Evolutionary conservation across 1,140 invertebrate genomes (phyloP), one percentile per base, ranked within the genome.

Genomic region (Anagrus nilaparvatae): DNA sequence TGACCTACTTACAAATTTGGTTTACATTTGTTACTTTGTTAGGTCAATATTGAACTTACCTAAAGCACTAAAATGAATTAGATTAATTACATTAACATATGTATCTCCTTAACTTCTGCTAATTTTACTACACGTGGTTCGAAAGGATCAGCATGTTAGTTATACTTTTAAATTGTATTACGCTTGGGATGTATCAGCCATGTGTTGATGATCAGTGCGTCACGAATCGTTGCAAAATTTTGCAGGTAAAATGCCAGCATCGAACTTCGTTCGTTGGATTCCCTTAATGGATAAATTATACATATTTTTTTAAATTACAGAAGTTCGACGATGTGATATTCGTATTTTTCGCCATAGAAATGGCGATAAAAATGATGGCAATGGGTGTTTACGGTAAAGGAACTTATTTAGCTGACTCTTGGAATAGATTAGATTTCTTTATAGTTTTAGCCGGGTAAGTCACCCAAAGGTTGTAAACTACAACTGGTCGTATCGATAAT

Each of bases 121-220:
- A 18, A 13, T 18, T 0, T 28, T 4, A 14, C 8, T 3, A 58
- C 71, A 97, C 89, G 69, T 99, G 96, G 95, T 99, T 99, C 74
- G 97, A 99, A 73, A 79, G 95, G 46, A 73, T 98, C 49, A 97
- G 91, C 58, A 99, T 99, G 87, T 73, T 94, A 69, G 92, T 99
- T 16, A 99, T 99, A 54, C 70, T 99, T 38, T 72, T 99, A 50
- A 99, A 99, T 74, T 99, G 97, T 70, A 80, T 99, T 34, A 99
- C 97, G 1, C 74, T 99, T 48, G 96, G 96, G 29, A 98, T 99
- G 96, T 99, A 99, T 69, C 88, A 97, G 67, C 96, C 96, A 8
- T 99, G 96, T 64, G 83, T 89, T 47, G 94, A 97, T 65, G 92
- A 97, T 60, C 77, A 84, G 48, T 99, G 96, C 61, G 69, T 78